Evolutionary conservation across 2,888 invertebrate species (phyloP).

Genomic region (Erpobdella octoculata): DNA sequence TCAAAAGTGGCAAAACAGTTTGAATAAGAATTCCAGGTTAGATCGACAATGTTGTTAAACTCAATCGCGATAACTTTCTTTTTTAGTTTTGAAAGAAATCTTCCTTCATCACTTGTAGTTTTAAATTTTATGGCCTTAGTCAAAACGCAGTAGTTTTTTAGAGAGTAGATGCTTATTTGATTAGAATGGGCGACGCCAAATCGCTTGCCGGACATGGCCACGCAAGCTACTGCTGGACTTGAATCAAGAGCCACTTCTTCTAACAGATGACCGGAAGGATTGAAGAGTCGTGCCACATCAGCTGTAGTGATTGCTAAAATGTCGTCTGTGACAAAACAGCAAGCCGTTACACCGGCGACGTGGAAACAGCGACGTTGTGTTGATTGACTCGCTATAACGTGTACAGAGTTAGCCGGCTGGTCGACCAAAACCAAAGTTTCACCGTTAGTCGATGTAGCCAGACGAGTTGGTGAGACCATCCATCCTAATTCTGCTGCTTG

Average conservation of each 20-base stretch:
- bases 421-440: background rate
- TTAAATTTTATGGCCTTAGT: background rate
- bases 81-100: background rate
- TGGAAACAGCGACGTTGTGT: background rate
- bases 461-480: background rate
- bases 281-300: background rate
- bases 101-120: background rate
- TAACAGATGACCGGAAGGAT: background rate
- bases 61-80: background rate
- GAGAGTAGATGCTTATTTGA: background rate
- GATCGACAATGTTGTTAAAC: background rate
- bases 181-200: background rate
- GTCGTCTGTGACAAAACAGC: background rate
- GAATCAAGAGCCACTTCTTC: background rate
- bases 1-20: background rate
- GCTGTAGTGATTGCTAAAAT: background rate
- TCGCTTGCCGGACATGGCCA: background rate
- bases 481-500: no score
- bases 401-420: background rate
- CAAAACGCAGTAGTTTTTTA: background rate
- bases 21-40: background rate
- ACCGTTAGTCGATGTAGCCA: background rate
- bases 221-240: background rate
- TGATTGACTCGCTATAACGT: background rate
- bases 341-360: background rate